Evolutionary conservation across 2,113 vertebrate genomes (phyloP), one percentile per base, ranked within the genome.

Genomic region (Cepphus grylle): DNA sequence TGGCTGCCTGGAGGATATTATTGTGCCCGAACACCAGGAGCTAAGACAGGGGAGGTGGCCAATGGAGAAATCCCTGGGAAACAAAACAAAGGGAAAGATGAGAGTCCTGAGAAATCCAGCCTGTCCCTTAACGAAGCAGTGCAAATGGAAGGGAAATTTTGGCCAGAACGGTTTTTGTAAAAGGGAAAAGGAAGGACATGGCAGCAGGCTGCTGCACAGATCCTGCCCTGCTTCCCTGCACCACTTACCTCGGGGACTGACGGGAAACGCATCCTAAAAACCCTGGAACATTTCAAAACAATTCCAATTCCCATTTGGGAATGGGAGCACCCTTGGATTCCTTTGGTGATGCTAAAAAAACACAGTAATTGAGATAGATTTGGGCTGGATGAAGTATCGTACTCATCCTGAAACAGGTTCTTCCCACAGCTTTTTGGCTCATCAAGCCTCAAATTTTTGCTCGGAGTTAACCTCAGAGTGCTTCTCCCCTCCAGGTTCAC

Each of bases 31-130:
- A 53, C 15, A 3, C 43, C 63, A 29, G 78, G 49, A 92, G 90
- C 88, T 59, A 7, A 81, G 72, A 19, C 29, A 42, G 47, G 62
- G 73, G 81, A 81, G 30, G 40, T 30, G 30, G 50, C 56, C 1
- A 10, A 71, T 43, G 79, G 82, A 90, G 94, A 76, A 96, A 93
- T 88, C 92, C 66, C 71, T 93, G 85, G 93, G 88, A 90, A 97
- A 85, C 73, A 78, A 96, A 97, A 89, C 85, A 92, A 88, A 92
- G 78, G 92, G 84, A 95, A 93, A 93, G 94, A 88, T 4, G 58
- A 96, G 96, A 92, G 81, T 47, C 95, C 85, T 94, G 90, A 69
- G 95, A 85, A 95, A 94, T 80, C 69, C 58, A 52, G 71, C 38
- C 88, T 56, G 58, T 45, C 58, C 61, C 58, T 61, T 5, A 43